Conservation (phyloP, 2,113 vertebrate species). For the Sander vitreus region DNA sequence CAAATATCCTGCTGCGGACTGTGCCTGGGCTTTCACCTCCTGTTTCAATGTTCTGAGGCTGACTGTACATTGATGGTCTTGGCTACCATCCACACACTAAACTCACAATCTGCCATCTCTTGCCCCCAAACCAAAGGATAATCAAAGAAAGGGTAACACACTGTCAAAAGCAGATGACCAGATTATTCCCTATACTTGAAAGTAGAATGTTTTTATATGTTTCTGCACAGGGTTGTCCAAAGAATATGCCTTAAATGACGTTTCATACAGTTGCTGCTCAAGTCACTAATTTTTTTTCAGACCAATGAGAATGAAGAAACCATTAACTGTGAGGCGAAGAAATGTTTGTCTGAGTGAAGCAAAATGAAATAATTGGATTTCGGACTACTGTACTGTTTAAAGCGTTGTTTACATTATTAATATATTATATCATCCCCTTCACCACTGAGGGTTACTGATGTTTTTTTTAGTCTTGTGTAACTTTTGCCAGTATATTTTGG, state of each 20-base stretch:
- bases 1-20: slow-evolving; percentile 33
- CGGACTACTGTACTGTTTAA: slow-evolving; percentile 80
- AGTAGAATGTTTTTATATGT: slow-evolving; percentile 70
- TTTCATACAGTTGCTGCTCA: slow-evolving; percentile 58
- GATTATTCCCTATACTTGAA: slow-evolving; percentile 67
- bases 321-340: slow-evolving; percentile 49
- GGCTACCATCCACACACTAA: slow-evolving; percentile 19
- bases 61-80: slow-evolving; percentile 15
- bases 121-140: slow-evolving; percentile 13
- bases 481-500: slow-evolving; percentile 75
- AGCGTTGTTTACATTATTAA: slow-evolving; percentile 86
- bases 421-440: slow-evolving; percentile 81
- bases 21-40: slow-evolving; percentile 38
- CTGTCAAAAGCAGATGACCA: slow-evolving; percentile 42
- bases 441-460: slow-evolving; percentile 66
- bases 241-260: slow-evolving; percentile 77
- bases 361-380: slow-evolving; percentile 61
- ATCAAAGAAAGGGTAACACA: slow-evolving; percentile 18
- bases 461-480: slow-evolving; percentile 69
- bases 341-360: slow-evolving; percentile 46
- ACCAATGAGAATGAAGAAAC: slow-evolving; percentile 73
- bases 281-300: slow-evolving; percentile 49
- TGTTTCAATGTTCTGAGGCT: slow-evolving; percentile 6
- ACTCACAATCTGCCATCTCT: slow-evolving; percentile 6
- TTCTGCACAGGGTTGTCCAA: slow-evolving; percentile 80